These are phyloP conservation scores for Micropoecilia bifurca DNA, from an alignment of 2,797 vertebrate genomes.

Conservation along the genomic window DNA sequence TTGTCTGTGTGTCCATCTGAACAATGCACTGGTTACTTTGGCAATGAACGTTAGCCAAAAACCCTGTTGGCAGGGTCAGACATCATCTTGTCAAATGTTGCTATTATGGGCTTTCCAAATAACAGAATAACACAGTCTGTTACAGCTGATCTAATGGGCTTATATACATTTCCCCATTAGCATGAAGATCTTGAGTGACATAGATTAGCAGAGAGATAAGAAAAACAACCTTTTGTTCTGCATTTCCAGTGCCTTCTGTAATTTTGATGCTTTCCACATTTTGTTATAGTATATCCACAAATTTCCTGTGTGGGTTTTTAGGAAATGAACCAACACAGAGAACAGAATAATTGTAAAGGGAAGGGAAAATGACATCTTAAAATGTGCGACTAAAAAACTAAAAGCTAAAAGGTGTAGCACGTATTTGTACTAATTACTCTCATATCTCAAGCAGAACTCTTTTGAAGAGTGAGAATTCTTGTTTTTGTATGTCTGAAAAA, in stretches of 20 bases:
- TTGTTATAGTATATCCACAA: background rate
- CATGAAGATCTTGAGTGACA: conserved; percentile 2
- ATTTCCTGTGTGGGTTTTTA: background rate
- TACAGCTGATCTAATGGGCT: background rate
- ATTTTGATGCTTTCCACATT: background rate
- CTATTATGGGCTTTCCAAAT: conserved; percentile 13
- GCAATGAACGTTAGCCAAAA: conserved; percentile 31
- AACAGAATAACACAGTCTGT: conserved; percentile 24
- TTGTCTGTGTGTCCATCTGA: conserved; percentile 17
- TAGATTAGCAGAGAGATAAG: conserved; percentile 22
- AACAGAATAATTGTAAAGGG: background rate
- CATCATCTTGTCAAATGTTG: conserved; percentile 33
- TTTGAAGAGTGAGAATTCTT: background rate
- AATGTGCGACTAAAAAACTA: background rate
- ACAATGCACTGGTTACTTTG: conserved; percentile 37
- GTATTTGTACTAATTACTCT: background rate
- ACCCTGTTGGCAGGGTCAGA: conserved; percentile 37
- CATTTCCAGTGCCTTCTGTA: conserved; percentile 1
- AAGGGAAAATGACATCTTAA: background rate
- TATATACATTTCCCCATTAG: background rate
- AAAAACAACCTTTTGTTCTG: conserved; percentile 7
- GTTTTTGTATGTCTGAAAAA: background rate
- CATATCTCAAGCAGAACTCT: too few relatives aligned
- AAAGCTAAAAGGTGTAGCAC: background rate
- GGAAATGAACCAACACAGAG: too few relatives aligned